A percentile compares a stretch with the other conserved stretches of the same genome.
Conservation (phyloP, 1,140 invertebrate species). For the Chionoecetes opilio region DNA sequence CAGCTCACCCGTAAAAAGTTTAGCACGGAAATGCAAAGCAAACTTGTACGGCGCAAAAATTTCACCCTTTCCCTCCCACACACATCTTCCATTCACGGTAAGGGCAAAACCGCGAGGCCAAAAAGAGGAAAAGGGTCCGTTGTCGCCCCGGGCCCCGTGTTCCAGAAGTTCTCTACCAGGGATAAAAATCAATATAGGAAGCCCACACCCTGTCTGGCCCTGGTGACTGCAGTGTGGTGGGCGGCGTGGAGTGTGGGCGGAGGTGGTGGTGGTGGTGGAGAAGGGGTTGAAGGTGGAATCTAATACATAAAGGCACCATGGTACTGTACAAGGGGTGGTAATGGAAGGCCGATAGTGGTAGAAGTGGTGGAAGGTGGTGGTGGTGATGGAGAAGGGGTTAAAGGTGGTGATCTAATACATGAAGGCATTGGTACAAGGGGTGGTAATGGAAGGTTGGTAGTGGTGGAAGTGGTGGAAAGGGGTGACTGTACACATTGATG, state of each 20-base stretch:
- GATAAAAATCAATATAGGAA: slow-evolving; percentile 69
- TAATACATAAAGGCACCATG: too few relatives aligned
- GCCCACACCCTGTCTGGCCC: slow-evolving; percentile 63
- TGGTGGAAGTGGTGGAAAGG: neutral
- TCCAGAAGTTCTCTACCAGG: neutral
- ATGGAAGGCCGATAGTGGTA: too few relatives aligned
- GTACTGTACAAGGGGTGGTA: neutral
- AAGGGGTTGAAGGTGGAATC: neutral
- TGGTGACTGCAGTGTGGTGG: slow-evolving; percentile 2
- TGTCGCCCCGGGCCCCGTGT: neutral
- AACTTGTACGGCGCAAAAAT: neutral
- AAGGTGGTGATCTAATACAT: neutral
- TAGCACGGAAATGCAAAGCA: neutral
- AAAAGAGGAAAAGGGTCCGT: neutral
- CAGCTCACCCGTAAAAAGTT: neutral
- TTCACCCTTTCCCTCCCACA: neutral
- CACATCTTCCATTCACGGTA: neutral
- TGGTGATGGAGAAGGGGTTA: neutral
- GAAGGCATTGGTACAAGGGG: neutral
- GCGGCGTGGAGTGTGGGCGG: neutral
- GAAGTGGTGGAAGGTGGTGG: neutral
- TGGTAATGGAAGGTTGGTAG: neutral
- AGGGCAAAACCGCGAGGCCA: neutral
- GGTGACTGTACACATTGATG: neutral
- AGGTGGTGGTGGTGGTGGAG: neutral